Percentiles rank a stretch among this genome's conserved stretches.
Evolutionary conservation across 2,113 vertebrate genomes (phyloP).

Genomic region (Onychorhynchus coronatus): DNA sequence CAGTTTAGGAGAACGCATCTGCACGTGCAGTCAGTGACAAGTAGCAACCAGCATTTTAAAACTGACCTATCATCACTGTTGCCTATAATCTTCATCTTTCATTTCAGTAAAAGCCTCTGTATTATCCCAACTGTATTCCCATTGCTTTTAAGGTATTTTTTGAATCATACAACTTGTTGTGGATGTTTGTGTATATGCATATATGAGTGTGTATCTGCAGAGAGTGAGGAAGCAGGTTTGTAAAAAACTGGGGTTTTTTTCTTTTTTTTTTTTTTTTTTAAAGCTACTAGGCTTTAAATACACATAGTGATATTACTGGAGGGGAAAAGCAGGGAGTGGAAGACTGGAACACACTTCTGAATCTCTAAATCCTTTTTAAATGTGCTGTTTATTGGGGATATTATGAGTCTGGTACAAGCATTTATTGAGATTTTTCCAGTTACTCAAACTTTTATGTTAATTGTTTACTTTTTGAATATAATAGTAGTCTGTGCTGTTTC

Average conservation of each 20-base stretch:
- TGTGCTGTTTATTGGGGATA: constrained; percentile 14
- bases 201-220: neutral
- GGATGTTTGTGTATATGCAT: neutral
- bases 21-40: constrained; percentile 70
- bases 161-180: constrained; percentile 40
- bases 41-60: constrained; percentile 60
- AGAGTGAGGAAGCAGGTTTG: neutral
- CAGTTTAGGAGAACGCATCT: constrained; percentile 48
- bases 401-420: constrained; percentile 11
- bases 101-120: constrained; percentile 67
- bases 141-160: constrained; percentile 62
- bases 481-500: neutral
- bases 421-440: constrained; percentile 58
- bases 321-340: neutral
- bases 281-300: constrained; percentile 14
- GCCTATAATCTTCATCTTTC: constrained; percentile 60
- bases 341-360: neutral
- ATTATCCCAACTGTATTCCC: constrained; percentile 38
- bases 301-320: constrained; percentile 5
- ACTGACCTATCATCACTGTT: constrained; percentile 70
- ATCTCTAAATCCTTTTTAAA: neutral
- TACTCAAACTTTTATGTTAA: constrained; percentile 67
- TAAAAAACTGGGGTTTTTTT: neutral
- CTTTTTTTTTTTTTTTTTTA: neutral
- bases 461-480: constrained; percentile 21